Evolutionary conservation across 2,113 vertebrate species (phyloP), one percentile per base, ranked within the genome.

Genomic region (Guaruba guarouba): DNA sequence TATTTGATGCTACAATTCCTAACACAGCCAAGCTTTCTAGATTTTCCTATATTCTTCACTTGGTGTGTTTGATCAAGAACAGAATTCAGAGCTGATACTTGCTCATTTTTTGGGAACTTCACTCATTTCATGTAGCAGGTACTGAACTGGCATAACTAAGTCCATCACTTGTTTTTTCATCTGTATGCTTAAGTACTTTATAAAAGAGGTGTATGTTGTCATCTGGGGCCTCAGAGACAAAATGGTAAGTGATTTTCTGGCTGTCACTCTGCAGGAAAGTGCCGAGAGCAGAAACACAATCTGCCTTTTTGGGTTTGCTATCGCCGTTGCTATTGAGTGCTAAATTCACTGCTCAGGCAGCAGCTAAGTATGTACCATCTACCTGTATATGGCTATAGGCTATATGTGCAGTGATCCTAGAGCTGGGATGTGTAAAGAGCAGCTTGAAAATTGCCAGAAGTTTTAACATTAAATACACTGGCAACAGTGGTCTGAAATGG

Each of bases 361-460:
- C 59, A 62, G n/a, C 24, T 70, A 73, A n/a, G 12, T 24, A 1
- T 5, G 24, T 48, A 5, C 20, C 2, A 0, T 1, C 4, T 69
- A 68, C 76, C 68, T 66, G 35, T 52, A 12, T 5, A 7, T 16
- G 41, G 14, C 6, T n/a, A 13, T 3, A 28, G 41, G 11, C 5
- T n/a, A 13, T 3, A 25, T 31, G n/a, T 3, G 4, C 51, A 31
- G 17, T 25, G 57, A 13, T 44, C 15, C 17, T 49, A 11, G 49
- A 77, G 44, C 48, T 62, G 24, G 35, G 28, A 14, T 3, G 12
- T 46, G 13, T 7, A 33, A 14, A 35, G 73, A 87, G 22, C 73
- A 71, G 16, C 61, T 17, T 71, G 33, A 78, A 51, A 18, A 29
- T 27, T 75, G 84, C 25, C 20, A 17, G 5, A 55, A 68, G 43